phyloP scores from a whole-genome alignment of 2,888 invertebrate species.

The Carabus problematicus region DNA sequence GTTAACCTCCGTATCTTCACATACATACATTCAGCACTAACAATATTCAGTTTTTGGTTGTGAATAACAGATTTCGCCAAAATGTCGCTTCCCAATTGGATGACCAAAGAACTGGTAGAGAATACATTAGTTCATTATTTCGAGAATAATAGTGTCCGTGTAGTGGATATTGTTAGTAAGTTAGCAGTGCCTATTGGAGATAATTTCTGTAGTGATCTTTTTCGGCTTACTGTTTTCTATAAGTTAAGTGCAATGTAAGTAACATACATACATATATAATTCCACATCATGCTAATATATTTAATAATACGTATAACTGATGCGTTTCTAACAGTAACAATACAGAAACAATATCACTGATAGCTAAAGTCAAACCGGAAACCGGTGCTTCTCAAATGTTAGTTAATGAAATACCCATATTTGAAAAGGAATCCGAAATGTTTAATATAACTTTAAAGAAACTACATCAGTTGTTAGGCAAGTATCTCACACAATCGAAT shows the following conservation, averaged over 20 bases:
- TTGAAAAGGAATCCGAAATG: constrained; percentile 60
- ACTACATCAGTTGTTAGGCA: constrained; percentile 57
- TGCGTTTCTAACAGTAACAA: constrained; percentile 45
- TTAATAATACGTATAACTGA: no score
- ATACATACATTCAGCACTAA: no score
- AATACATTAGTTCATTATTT: constrained; percentile 49
- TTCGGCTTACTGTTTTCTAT: constrained; percentile 50
- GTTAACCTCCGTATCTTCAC: no score
- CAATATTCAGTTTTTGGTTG: not conserved
- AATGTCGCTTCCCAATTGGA: constrained; percentile 51
- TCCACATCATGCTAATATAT: no score
- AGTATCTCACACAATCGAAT: not conserved
- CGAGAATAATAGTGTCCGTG: constrained; percentile 46
- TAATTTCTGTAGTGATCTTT: constrained; percentile 54
- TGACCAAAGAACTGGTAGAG: constrained; percentile 51
- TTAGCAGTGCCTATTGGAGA: constrained; percentile 52
- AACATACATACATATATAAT: no score
- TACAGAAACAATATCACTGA: constrained; percentile 50
- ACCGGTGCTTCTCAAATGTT: constrained; percentile 57
- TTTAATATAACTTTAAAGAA: constrained; percentile 58
- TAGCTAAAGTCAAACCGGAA: constrained; percentile 54
- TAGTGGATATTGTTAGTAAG: constrained; percentile 49
- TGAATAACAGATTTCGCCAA: constrained; percentile 4
- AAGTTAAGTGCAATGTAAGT: constrained; percentile 43
- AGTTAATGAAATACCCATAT: constrained; percentile 59